Percentiles rank a stretch among this genome's conserved stretches.
Evolutionary conservation across 1,140 invertebrate species (phyloP).

Genomic region (Lepidotrigona ventralis): DNA sequence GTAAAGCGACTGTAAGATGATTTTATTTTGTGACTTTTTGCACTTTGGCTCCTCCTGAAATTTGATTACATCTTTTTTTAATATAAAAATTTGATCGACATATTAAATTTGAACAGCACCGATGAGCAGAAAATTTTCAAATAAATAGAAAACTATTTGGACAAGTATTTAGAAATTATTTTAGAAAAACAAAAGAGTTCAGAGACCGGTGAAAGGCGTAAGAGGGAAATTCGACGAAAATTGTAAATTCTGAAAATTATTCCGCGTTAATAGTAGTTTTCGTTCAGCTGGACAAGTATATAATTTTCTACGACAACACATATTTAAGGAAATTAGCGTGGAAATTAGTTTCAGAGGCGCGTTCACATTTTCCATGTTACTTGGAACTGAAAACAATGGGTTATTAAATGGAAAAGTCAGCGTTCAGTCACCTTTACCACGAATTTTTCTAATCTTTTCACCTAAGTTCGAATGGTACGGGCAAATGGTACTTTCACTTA

Average conservation of each 20-base stretch:
- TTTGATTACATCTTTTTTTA: no score
- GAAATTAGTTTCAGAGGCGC: not conserved
- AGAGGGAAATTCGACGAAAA: not conserved
- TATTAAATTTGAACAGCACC: no score
- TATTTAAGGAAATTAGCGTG: not conserved
- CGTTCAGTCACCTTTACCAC: slow-evolving; percentile 12
- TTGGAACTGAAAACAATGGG: not conserved
- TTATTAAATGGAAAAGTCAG: not conserved
- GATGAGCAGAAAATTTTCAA: no score
- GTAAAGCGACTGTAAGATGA: no score
- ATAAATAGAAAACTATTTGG: no score
- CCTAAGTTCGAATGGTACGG: no score
- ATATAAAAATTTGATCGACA: no score
- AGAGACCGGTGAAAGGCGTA: no score
- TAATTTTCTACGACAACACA: not conserved
- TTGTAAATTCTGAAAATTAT: not conserved
- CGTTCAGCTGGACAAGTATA: not conserved
- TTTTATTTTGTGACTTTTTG: no score
- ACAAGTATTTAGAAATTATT: no score
- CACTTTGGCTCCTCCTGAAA: no score
- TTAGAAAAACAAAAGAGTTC: no score
- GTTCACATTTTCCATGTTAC: not conserved
- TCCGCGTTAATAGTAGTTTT: not conserved
- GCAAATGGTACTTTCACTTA: slow-evolving; percentile 5
- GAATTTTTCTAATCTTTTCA: slow-evolving; percentile 2